Base-by-base conservation (phyloP, 2,113 vertebrate species). In the Maccullochella peelii region DNA sequence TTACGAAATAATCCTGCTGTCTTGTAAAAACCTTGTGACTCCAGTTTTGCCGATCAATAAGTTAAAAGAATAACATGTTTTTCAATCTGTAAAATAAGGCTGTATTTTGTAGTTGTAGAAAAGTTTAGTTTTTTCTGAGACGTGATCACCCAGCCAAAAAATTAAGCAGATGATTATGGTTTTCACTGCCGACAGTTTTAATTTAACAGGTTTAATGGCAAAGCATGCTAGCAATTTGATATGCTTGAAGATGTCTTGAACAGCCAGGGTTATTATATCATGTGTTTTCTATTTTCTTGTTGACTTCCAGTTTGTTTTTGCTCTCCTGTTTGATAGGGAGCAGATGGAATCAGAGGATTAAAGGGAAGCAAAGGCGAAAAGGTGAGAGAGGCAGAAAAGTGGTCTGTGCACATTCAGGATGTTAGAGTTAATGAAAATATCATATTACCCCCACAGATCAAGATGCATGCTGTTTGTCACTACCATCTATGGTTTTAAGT, bases 301-400 rank as follows among this genome's bases (percentile, higher is more conserved):
- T 80, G 54, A 82, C 52, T 73, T 83, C 8, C 49, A 5, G 18
- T 65, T 72, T 85, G 23, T 33, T 73, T 63, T 74, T 7, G 74
- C 21, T 69, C 14, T 55, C 40, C 15, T 80, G 47, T 88, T 78
- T 90, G 50, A 88, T 86, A 99, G 98, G 98, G 98, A 73, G 97
- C 98, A 6, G 98, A 99, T 54, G 98, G 98, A 62, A 94, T 99
- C 83, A 96, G 98, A 30, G 98, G 98, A 3, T 73, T 99, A 85
- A 99, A 98, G 83, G 98, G 98, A 77, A 97, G 96, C 85, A 99
- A 99, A 88, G 98, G 98, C 0, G 97, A 99, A 89, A 99, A 99
- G 97, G 98, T 99, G 90, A 96, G 95, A 14, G 68, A 33, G 30
- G 50, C 23, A 38, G 12, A 75, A 6, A 66, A n/a, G 7, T 58